phyloP scores from a whole-genome alignment of 2,113 vertebrate species.

The Catharus minimus region DNA sequence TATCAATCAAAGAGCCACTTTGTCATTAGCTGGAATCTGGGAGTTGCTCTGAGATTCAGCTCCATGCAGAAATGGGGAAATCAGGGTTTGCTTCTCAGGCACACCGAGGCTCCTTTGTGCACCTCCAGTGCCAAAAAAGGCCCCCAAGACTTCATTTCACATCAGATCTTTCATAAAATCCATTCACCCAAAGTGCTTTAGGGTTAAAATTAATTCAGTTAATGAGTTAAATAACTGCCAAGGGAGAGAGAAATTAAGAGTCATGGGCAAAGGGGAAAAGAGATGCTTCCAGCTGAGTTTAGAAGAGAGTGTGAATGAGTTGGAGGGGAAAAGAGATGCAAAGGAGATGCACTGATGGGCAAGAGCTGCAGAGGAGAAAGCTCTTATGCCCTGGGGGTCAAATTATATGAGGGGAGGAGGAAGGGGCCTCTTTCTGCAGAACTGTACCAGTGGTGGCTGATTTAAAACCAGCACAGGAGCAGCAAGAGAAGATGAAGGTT shows the following conservation, averaged over 20 bases:
- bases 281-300: slow-evolving; percentile 62
- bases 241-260: slow-evolving; percentile 68
- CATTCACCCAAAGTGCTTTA: slow-evolving; percentile 39
- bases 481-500: not conserved
- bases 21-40: slow-evolving; percentile 51
- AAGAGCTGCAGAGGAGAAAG: slow-evolving; percentile 31
- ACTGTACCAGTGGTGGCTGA: not conserved
- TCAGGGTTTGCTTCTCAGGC: slow-evolving; percentile 23
- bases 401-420: slow-evolving; percentile 15
- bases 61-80: not conserved
- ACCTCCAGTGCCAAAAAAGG: slow-evolving; percentile 23
- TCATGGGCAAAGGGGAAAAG: slow-evolving; percentile 56
- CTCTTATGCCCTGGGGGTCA: slow-evolving; percentile 19
- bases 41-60: slow-evolving; percentile 9
- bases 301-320: slow-evolving; percentile 38
- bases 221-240: slow-evolving; percentile 68
- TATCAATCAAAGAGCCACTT: slow-evolving; percentile 61
- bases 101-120: slow-evolving; percentile 37
- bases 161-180: slow-evolving; percentile 52
- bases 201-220: slow-evolving; percentile 68
- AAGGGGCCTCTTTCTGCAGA: not conserved
- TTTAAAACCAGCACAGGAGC: not conserved
- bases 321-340: slow-evolving; percentile 57
- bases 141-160: slow-evolving; percentile 52
- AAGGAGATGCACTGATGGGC: slow-evolving; percentile 40